Conservation (phyloP, 1,140 invertebrate genomes). For the Latrodectus geometricus region DNA sequence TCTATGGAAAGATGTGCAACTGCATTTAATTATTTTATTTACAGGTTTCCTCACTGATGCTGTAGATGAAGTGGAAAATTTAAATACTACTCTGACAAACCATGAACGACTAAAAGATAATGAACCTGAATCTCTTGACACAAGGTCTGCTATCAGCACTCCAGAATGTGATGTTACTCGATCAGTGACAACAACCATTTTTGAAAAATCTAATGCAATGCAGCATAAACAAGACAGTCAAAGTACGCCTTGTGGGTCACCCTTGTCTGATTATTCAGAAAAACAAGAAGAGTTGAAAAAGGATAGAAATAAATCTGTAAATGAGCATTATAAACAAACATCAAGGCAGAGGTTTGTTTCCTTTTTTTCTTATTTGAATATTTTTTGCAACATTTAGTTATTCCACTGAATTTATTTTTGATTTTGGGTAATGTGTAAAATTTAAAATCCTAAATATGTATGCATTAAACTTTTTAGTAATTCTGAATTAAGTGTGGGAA, state of each 20-base stretch:
- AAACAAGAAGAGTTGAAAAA: constrained; percentile 35
- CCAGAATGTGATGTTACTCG: background rate
- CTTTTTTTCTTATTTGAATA: background rate
- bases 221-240: background rate
- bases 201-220: constrained; percentile 1
- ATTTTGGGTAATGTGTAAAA: background rate
- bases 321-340: constrained; percentile 28
- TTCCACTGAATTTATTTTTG: background rate
- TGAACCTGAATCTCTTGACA: constrained; percentile 1
- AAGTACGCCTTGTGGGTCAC: constrained; percentile 6
- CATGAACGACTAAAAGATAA: background rate
- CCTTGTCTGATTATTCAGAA: constrained; percentile 25
- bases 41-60: constrained; percentile 8
- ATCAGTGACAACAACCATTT: background rate
- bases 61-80: constrained; percentile 2
- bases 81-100: background rate
- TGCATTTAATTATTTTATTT: background rate
- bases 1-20: background rate
- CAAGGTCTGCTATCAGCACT: background rate
- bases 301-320: constrained; percentile 27
- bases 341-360: constrained; percentile 33
- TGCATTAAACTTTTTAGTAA: background rate
- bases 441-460: background rate
- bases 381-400: no score
- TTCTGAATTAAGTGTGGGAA: no score